These are phyloP conservation scores for Nebria salina DNA, from an alignment of 2,888 invertebrate genomes.

Conservation along the genomic window DNA sequence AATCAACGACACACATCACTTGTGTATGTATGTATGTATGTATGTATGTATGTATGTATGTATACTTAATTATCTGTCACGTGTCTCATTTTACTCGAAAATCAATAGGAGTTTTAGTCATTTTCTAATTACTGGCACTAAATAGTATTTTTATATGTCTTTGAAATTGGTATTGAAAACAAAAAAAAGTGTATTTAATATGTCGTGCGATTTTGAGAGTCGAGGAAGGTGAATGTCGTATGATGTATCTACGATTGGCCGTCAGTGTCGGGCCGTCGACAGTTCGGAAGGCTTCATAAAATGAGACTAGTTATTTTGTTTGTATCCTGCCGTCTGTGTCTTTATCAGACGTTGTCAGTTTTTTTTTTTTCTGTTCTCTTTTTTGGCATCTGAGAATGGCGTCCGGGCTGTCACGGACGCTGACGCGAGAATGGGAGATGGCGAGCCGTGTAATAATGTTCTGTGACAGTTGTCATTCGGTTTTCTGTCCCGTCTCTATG, in stretches of 20 bases:
- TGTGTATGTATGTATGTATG: neutral
- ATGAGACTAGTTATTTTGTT: slow-evolving; percentile 39
- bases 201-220: neutral
- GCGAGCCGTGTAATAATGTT: slow-evolving; percentile 60
- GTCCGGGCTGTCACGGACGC: slow-evolving; percentile 52
- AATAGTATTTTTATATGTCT: neutral
- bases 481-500: slow-evolving; percentile 15
- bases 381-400: slow-evolving; percentile 49
- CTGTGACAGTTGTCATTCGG: slow-evolving; percentile 62
- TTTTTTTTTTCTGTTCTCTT: neutral
- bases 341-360: slow-evolving; percentile 35
- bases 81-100: neutral
- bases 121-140: neutral
- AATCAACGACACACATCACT: neutral
- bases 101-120: slow-evolving; percentile 4
- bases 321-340: slow-evolving; percentile 37
- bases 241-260: neutral
- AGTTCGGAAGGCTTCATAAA: slow-evolving; percentile 34
- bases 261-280: slow-evolving; percentile 12
- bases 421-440: slow-evolving; percentile 54
- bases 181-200: too few species aligned
- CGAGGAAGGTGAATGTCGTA: neutral
- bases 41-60: neutral
- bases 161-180: too few species aligned
- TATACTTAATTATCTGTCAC: neutral